phyloP scores from a whole-genome alignment of 2,888 invertebrate genomes.

The Sphecodes monilicornis region DNA sequence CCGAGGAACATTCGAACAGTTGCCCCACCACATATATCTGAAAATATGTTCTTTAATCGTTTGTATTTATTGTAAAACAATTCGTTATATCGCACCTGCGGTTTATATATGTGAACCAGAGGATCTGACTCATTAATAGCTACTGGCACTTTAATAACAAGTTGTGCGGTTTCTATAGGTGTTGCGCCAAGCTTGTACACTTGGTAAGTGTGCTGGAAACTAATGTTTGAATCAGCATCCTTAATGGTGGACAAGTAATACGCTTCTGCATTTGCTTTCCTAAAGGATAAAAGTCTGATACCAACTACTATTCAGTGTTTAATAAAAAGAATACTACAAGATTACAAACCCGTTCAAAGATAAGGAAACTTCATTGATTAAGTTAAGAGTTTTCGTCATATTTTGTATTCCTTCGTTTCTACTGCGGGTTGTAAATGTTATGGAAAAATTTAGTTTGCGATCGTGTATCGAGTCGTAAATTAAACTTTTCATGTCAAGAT shows the following conservation, averaged over 20 bases:
- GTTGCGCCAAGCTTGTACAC: slow-evolving; percentile 74
- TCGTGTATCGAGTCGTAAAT: slow-evolving; percentile 55
- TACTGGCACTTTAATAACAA: slow-evolving; percentile 70
- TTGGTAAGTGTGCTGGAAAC: slow-evolving; percentile 75
- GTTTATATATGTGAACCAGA: slow-evolving; percentile 60
- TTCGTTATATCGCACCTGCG: slow-evolving; percentile 61
- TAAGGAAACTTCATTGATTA: slow-evolving; percentile 67
- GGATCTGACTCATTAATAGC: slow-evolving; percentile 44
- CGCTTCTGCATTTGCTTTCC: slow-evolving; percentile 71
- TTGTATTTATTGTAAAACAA: not conserved
- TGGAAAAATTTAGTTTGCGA: slow-evolving; percentile 46
- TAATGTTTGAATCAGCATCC: slow-evolving; percentile 60
- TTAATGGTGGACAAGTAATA: slow-evolving; percentile 65
- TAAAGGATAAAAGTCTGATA: slow-evolving; percentile 30
- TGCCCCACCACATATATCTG: slow-evolving; percentile 68
- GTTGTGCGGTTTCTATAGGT: slow-evolving; percentile 63
- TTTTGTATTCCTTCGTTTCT: slow-evolving; percentile 57
- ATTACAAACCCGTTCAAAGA: slow-evolving; percentile 72
- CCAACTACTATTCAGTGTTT: not conserved
- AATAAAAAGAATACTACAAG: not conserved
- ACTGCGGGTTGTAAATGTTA: slow-evolving; percentile 68
- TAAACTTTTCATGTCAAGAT: slow-evolving; percentile 74
- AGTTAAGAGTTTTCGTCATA: slow-evolving; percentile 56
- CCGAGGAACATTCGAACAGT: slow-evolving; percentile 63
- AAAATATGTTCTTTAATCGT: slow-evolving; percentile 5